A percentile compares a stretch with the other conserved stretches of the same genome.
phyloP scores from a whole-genome alignment of 2,797 vertebrate species.

The Tokudaia muenninki region DNA sequence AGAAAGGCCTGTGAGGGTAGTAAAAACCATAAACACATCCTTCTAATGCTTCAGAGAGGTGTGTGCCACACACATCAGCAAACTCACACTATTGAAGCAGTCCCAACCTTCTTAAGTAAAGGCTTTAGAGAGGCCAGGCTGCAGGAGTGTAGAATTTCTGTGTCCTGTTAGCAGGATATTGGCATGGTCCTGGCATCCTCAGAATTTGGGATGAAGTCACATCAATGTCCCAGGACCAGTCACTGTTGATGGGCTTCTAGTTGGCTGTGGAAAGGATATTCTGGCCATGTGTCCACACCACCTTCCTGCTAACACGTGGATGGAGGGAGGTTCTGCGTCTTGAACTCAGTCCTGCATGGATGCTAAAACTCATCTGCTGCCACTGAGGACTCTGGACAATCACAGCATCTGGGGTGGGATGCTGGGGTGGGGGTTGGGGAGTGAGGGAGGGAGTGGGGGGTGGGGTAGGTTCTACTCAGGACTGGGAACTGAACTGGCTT shows the following conservation, averaged over 20 bases:
- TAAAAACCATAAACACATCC: not conserved
- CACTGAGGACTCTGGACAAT: not conserved
- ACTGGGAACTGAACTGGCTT: not conserved
- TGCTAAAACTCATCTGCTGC: not conserved
- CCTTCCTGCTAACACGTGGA: not conserved
- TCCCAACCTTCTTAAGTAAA: not conserved
- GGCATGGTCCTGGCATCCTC: not conserved
- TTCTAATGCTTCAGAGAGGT: not conserved
- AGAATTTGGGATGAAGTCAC: not conserved
- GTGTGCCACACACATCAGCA: not conserved
- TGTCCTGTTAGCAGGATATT: fast-evolving
- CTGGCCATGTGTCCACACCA: not conserved
- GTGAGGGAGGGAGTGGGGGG: too few species aligned
- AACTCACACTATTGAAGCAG: not conserved
- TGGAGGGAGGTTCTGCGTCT: not conserved
- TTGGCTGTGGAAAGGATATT: not conserved
- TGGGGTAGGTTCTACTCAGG: too few species aligned
- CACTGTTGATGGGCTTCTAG: not conserved
- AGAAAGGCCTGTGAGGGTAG: conserved; percentile 44
- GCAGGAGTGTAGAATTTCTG: not conserved
- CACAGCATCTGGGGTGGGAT: too few species aligned
- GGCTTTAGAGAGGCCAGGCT: not conserved
- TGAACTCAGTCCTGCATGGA: not conserved
- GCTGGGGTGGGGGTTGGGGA: too few species aligned
- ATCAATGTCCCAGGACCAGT: not conserved